A percentile compares a stretch with the other conserved stretches of the same genome.
These are phyloP conservation scores for Gymnorhina tibicen DNA, from an alignment of 2,113 vertebrate species.

Conservation along the genomic window DNA sequence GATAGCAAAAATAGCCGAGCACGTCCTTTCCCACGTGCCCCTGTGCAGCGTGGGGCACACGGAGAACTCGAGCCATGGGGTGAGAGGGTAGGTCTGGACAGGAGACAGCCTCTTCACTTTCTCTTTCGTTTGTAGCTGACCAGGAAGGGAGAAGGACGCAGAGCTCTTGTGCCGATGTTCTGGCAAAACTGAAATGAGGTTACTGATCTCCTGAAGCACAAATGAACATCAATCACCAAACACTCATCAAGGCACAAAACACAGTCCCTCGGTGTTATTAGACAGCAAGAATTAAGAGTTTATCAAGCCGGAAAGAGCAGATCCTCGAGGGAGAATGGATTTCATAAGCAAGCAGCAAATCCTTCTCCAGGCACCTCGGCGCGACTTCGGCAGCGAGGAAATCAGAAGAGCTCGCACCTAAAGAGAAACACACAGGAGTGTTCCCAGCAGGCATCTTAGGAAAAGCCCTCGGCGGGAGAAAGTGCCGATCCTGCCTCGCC, in stretches of 20 bases:
- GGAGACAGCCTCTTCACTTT: background rate
- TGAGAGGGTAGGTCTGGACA: background rate
- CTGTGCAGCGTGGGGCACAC: background rate
- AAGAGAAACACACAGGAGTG: background rate
- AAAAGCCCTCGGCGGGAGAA: background rate
- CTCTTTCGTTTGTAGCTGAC: background rate
- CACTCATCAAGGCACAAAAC: slow-evolving; percentile 1
- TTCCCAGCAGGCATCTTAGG: slow-evolving; percentile 4
- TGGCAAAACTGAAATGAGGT: slow-evolving; percentile 15
- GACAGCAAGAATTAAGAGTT: slow-evolving; percentile 47
- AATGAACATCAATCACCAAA: slow-evolving; percentile 22
- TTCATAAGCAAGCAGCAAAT: slow-evolving; percentile 41
- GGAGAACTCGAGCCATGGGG: fast-evolving
- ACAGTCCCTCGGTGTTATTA: background rate
- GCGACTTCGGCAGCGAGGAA: background rate
- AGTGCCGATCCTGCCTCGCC: background rate
- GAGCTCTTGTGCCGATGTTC: background rate
- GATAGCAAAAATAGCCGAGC: fast-evolving
- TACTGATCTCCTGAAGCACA: background rate
- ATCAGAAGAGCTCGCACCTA: slow-evolving; percentile 51
- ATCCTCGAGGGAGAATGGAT: slow-evolving; percentile 44
- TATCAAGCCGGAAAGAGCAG: slow-evolving; percentile 59
- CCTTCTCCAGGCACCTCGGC: slow-evolving; percentile 13
- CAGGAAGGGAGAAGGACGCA: background rate
- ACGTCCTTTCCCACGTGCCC: background rate